Conservation (phyloP, 2,888 invertebrate species). For the Hanleya hanleyi region DNA sequence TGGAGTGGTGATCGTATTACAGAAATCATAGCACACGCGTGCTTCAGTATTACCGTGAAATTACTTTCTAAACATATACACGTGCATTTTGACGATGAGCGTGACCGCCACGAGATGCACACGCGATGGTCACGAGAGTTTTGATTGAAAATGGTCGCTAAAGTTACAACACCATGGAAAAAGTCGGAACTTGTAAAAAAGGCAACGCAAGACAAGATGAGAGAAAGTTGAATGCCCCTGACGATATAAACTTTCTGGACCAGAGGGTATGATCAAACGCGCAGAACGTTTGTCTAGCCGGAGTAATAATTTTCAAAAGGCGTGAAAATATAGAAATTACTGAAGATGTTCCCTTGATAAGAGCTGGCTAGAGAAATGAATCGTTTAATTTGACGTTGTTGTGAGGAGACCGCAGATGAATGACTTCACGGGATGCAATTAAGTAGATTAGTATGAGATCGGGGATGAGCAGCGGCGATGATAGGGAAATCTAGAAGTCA, state of each 20-base stretch:
- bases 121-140: background rate
- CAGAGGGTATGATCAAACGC: background rate
- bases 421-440: conserved; percentile 7
- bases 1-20: background rate
- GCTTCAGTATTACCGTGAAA: background rate
- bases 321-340: conserved; percentile 10
- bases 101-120: no score
- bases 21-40: background rate
- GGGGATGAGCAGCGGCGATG: background rate
- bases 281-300: background rate
- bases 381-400: conserved; percentile 9
- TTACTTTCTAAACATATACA: conserved; percentile 1
- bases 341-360: conserved; percentile 4
- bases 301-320: conserved; percentile 3
- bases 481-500: background rate
- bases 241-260: background rate
- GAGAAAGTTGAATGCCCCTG: background rate
- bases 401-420: conserved; percentile 3
- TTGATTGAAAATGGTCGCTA: no score
- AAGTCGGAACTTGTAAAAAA: no score
- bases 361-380: conserved; percentile 10
- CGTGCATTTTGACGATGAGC: background rate
- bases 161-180: no score
- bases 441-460: conserved; percentile 1
- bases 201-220: background rate